Base-by-base conservation (phyloP, 2,888 invertebrate species). In the Polia nebulosa region DNA sequence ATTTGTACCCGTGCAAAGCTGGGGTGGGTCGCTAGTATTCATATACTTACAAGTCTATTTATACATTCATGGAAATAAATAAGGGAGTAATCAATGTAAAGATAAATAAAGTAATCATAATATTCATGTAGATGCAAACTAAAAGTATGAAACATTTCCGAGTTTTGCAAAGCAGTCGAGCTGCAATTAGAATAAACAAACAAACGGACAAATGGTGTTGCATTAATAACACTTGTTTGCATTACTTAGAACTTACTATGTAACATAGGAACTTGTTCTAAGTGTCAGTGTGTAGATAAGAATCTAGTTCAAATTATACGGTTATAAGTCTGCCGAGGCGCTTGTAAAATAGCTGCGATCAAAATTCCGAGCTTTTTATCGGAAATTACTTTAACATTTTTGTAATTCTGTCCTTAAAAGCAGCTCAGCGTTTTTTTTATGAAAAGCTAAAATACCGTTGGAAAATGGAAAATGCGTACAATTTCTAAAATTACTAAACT, bases 271-370 rank as follows among this genome's bases (percentile, higher is more conserved):
- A 72, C 75, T 72, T 27, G 72, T 77, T 76, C 64, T 56, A 17
- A 47, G 64, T 53, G 71, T 47, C 80, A 52, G 80, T 80, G 77
- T 80, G 80, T 80, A 74, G 59, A 67, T 67, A 73, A 39, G 53
- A 76, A 79, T 73, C 66, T 76, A 73, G 73, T 56, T 70, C 44
- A 73, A 80, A 73, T 65, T 73, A 32, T 52, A 76, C 70, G 53
- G 66, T 65, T 65, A 73, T 73, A 64, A 63, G 55, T 67, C 45
- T 41, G 61, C n/a, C 2, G n/a, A 39, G 41, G 44, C 34, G 67
- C 56, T 67, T 59, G 41, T 66, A 55, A 56, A 74, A 60, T 58
- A 32, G 57, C 39, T 56, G n/a, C 25, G 22, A 73, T 80, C 61
- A 70, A 69, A 64, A 58, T 55, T 34, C 55, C 15, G 0, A 34